Evolutionary conservation across 2,113 vertebrate species (phyloP).

Genomic region (Neolamprologus toae): DNA sequence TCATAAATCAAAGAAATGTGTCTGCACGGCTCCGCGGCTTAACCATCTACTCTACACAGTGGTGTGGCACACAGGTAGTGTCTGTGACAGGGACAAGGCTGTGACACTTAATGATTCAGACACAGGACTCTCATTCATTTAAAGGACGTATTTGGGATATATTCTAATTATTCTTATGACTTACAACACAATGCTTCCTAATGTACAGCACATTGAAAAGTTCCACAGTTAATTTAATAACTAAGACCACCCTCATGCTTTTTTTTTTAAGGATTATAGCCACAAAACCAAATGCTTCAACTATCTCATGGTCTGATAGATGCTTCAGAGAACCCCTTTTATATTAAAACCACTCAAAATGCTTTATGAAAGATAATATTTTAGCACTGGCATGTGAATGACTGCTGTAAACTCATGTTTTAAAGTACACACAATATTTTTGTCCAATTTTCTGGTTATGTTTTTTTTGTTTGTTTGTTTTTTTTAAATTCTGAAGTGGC

Average conservation of each 20-base stretch:
- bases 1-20: background rate
- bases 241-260: background rate
- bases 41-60: background rate
- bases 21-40: fast-evolving
- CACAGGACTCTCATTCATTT: background rate
- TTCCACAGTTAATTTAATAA: background rate
- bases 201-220: background rate
- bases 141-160: background rate
- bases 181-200: background rate
- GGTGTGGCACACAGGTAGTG: background rate
- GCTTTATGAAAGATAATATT: background rate
- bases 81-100: background rate
- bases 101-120: background rate
- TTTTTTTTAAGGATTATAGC: background rate
- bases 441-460: background rate
- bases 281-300: background rate
- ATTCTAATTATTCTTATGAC: background rate
- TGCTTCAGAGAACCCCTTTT: background rate
- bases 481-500: fast-evolving
- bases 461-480: fast-evolving
- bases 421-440: background rate
- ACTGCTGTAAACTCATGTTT: background rate
- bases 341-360: background rate
- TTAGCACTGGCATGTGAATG: background rate
- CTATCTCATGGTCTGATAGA: background rate